Conservation (phyloP, 2,888 invertebrate species). For the Empis stercorea region DNA sequence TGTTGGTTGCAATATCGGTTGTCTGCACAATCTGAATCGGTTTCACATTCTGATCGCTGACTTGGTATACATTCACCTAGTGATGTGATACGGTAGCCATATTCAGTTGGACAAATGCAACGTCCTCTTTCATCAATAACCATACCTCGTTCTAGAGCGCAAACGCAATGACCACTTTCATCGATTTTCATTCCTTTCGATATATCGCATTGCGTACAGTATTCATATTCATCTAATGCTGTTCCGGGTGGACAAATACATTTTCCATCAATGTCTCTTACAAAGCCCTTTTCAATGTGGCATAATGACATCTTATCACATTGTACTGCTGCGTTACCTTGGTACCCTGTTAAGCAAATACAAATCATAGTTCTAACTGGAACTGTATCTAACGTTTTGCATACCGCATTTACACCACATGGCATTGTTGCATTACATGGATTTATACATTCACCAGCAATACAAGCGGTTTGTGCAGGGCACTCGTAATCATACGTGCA, state of each 20-base stretch:
- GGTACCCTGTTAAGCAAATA: conserved; percentile 72
- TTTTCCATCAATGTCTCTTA: conserved; percentile 47
- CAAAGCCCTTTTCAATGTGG: conserved; percentile 53
- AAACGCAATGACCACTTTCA: conserved; percentile 66
- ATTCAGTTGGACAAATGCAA: conserved; percentile 60
- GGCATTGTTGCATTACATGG: conserved; percentile 68
- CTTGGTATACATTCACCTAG: conserved; percentile 46
- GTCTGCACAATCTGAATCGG: conserved; percentile 62
- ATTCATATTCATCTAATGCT: conserved; percentile 61
- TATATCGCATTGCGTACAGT: conserved; percentile 59
- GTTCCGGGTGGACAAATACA: conserved; percentile 66
- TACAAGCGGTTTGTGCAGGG: conserved; percentile 69
- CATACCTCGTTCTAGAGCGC: conserved; percentile 65
- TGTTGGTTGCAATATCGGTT: conserved; percentile 57
- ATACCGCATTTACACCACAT: conserved; percentile 68
- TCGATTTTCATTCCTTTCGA: conserved; percentile 64
- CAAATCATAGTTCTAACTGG: conserved; percentile 83
- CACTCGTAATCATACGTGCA: conserved; percentile 73
- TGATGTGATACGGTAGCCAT: conserved; percentile 49
- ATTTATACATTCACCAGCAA: conserved; percentile 68
- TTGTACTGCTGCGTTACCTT: conserved; percentile 73
- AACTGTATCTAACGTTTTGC: conserved; percentile 64
- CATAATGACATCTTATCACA: conserved; percentile 61
- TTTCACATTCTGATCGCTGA: conserved; percentile 46
- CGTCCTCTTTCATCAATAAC: conserved; percentile 62